These are phyloP conservation scores for Abscondita cerata DNA, from an alignment of 2,888 invertebrate species.

Conservation along the genomic window DNA sequence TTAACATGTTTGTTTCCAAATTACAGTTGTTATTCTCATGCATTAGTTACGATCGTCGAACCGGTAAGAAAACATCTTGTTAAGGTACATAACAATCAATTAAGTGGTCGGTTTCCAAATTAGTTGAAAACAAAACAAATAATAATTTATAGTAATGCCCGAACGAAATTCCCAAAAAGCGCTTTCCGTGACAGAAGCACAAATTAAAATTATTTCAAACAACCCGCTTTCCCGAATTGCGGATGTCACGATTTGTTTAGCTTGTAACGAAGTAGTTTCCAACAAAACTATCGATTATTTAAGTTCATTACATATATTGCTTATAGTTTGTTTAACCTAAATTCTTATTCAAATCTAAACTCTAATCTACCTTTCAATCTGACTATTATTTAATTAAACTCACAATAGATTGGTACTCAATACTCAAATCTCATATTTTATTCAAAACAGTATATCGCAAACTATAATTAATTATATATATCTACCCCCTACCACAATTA, in stretches of 20 bases:
- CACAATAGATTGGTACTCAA: background rate
- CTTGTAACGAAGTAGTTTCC: background rate
- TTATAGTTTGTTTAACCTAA: background rate
- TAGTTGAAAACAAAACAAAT: background rate
- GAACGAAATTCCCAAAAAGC: background rate
- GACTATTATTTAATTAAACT: constrained; percentile 4
- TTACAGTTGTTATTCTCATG: no score
- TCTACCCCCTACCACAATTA: constrained; percentile 10
- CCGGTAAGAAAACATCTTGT: background rate
- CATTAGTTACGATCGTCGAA: no score
- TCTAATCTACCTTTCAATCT: background rate
- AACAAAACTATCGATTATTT: constrained; percentile 6
- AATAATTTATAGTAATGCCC: background rate
- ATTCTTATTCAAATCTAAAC: constrained; percentile 2
- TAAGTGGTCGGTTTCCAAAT: background rate
- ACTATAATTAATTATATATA: constrained; percentile 4
- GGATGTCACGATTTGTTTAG: constrained; percentile 9
- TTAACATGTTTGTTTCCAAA: no score
- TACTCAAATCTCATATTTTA: background rate
- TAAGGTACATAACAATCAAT: background rate
- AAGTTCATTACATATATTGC: constrained; percentile 4
- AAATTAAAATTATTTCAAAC: constrained; percentile 5
- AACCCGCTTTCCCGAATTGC: constrained; percentile 5
- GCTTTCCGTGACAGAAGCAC: background rate
- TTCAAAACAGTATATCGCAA: constrained; percentile 1